Base-by-base conservation (phyloP, 2,113 vertebrate genomes). In the Mixornis gularis region DNA sequence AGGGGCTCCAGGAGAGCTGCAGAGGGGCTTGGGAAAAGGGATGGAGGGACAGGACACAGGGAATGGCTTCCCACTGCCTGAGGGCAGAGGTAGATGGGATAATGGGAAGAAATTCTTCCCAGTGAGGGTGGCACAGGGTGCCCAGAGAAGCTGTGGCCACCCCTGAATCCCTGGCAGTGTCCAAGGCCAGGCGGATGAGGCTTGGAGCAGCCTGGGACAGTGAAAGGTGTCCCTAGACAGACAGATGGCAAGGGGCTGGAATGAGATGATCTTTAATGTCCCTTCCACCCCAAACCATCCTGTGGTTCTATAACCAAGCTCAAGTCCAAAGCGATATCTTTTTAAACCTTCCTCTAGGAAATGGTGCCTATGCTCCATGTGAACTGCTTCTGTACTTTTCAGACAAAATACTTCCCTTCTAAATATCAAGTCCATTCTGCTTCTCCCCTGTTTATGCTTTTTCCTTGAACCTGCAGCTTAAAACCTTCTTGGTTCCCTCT, bases 351-450 rank as follows among this genome's bases (percentile, higher is more conserved):
- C 76, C 40, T 52, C 19, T 41, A 72, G 53, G 26, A 87, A 79
- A 44, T 24, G 29, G 4, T 44, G 46, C 20, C 76, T 41, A 20
- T 24, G 30, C n/a, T 69, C 13, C 51, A 53, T 10, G 26, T 16
- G 41, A 65, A 69, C 41, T 27, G 15, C 63, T 88, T 77, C 60
- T 77, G 30, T 32, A 32, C 15, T 69, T 83, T 64, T 55, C 59
- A 87, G 62, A 58, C n/a, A 79, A 85, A 85, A 34, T 25, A 55
- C 12, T 64, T 85, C 53, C n/a, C 34, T 93, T 85, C 51, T 55
- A 77, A 72, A 17, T 30, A 62, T 32, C n/a, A 62, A 5, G 6
- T 55, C 30, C 38, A 20, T 12, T 81, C n/a, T 84, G 76, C 18
- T 78, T 86, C 70, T 59, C 7, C 24, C 59, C 68, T 21, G 7